phyloP scores from a whole-genome alignment of 1,140 invertebrate genomes.

The Hydropsyche tenuis region DNA sequence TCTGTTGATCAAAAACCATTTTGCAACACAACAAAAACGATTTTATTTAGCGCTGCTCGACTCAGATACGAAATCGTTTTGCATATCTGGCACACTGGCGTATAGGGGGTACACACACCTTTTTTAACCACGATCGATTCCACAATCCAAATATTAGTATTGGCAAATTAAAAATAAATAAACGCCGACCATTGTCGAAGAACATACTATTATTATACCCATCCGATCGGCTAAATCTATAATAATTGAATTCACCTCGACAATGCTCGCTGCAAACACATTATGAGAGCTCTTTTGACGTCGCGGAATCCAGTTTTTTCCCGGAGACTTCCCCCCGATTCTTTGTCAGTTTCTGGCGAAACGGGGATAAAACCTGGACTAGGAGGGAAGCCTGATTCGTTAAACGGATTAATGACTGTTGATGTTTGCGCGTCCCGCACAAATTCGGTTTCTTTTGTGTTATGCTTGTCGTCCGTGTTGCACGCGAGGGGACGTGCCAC shows the following conservation, averaged over 20 bases:
- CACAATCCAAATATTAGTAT: constrained; percentile 11
- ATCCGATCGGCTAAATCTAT: neutral
- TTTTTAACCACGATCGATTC: too few species aligned
- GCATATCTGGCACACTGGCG: too few species aligned
- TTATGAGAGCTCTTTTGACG: neutral
- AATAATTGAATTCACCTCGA: constrained; percentile 16
- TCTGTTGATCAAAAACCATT: too few species aligned
- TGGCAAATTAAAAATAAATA: constrained; percentile 28
- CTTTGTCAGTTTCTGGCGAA: constrained; percentile 10
- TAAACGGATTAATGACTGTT: constrained; percentile 32
- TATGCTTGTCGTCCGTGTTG: constrained; percentile 10
- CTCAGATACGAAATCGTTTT: too few species aligned
- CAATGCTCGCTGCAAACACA: neutral
- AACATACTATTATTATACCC: neutral
- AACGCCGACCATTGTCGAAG: constrained; percentile 3
- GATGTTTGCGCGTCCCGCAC: constrained; percentile 13
- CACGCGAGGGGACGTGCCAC: constrained; percentile 4
- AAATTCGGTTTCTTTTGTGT: constrained; percentile 25
- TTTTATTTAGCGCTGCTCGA: too few species aligned
- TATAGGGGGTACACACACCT: too few species aligned
- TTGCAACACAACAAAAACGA: too few species aligned
- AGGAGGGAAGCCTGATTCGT: constrained; percentile 12
- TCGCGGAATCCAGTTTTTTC: neutral
- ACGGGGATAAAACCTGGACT: neutral
- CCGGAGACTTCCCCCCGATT: neutral